Evolutionary conservation across 2,888 invertebrate genomes (phyloP), one percentile per base, ranked within the genome.

Genomic region (Dusona sp.): DNA sequence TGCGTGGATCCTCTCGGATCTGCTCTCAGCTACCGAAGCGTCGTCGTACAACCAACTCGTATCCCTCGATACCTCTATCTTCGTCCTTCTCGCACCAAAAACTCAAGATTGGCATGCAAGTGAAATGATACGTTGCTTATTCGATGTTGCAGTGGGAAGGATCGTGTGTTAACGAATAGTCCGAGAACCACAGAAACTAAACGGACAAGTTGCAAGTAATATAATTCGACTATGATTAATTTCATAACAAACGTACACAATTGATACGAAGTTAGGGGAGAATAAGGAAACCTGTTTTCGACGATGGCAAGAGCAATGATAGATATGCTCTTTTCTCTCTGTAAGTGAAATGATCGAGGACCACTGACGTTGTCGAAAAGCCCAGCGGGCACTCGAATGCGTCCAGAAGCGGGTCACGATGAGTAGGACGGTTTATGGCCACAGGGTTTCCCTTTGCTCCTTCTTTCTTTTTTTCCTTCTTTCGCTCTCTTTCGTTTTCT

Each of bases 171-270:
- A 42, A 51, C 51, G 61, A 64, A 54, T 36, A 22, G 16, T 36
- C 33, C 19, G 48, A 16, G 61, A 61, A 6, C 16, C 51, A 61
- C 22, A 42, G 45, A 19, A 48, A 48, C 16, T 67, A 48, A n/a
- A 48, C 22, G 9, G 48, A 54, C 38, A 57, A 48, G 25, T 85
- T 80, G 84, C 85, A 88, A 88, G 87, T 90, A 90, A 90, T 91
- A 90, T 90, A 92, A 90, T 90, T 90, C 89, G 89, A 74, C 80
- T 83, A 85, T 89, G 90, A 91, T 92, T 91, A 91, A 92, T 91
- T 91, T 88, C 88, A 81, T 85, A 88, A 87, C 86, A 89, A 90
- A 91, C 87, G 84, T 83, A 87, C 83, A 88, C 87, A 88, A 90
- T 90, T 90, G 88, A 90, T 88, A 86, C 78, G 78, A 86, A 89